Base-by-base conservation (phyloP, 2,113 vertebrate genomes). In the Spilogale gracilis region DNA sequence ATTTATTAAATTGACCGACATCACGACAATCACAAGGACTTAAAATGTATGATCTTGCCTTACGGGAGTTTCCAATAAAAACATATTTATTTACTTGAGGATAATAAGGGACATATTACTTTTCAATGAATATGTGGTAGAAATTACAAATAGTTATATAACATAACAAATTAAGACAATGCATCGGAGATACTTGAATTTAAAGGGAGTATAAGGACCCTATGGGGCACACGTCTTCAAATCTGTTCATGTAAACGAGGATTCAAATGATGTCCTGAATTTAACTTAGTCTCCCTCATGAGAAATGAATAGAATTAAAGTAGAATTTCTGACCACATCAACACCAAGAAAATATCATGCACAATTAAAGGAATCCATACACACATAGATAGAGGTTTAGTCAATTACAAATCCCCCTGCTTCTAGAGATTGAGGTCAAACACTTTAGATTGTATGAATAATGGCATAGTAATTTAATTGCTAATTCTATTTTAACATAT, bases 371-470 rank as follows among this genome's bases (percentile, higher is more conserved):
- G 2, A 81, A 5, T 63, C n/a, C 17, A 85, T 74, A 85, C n/a
- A 92, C 73, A 85, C 16, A 54, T 60, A 45, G 43, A 95, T 52
- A 90, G 91, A 93, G 78, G 25, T 27, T 87, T 78, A 81, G 23
- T 90, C 96, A 92, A 73, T 96, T 97, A 94, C 48, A 96, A 92
- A 96, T 97, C 67, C 71, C 89, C 52, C 38, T 96, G 95, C 88
- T 98, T 96, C 93, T 69, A 48, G 54, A 96, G 73, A 97, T 67
- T 91, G 85, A 95, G 96, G 97, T 97, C 91, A 98, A 96, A 97
- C 71, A 86, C 91, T 94, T 95, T 85, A 86, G 81, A 85, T 96
- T 98, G 25, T 89, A 95, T 95, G 91, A 97, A 93, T 96, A 94
- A 97, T 91, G 61, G 58, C 84, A 12, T 43, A 86, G 81, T 98